Percentiles rank a stretch among this genome's conserved stretches.
Evolutionary conservation across 1,140 invertebrate species (phyloP).

Genomic region (Drosophila ficusphila): DNA sequence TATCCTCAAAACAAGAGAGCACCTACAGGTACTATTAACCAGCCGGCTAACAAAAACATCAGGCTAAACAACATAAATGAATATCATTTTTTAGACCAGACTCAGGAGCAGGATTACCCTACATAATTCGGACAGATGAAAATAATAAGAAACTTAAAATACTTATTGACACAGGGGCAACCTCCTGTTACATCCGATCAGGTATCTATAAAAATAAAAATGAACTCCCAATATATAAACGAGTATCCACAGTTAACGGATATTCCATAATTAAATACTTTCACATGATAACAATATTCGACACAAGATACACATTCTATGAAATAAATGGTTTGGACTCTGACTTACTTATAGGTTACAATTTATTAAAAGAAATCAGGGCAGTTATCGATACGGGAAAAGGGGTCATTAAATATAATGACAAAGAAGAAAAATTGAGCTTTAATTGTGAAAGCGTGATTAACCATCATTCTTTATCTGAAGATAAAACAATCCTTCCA

Average conservation of each 20-base stretch:
- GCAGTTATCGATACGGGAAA: neutral
- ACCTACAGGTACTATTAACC: neutral
- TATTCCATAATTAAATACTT: conserved; percentile 1
- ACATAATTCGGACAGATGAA: neutral
- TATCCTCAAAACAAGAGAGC: neutral
- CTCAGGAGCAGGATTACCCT: neutral
- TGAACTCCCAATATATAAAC: neutral
- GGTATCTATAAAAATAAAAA: neutral
- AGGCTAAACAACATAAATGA: neutral
- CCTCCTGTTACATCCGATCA: neutral
- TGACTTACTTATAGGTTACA: neutral
- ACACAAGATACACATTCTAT: neutral
- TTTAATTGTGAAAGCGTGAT: neutral
- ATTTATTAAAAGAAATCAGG: neutral
- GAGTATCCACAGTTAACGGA: neutral
- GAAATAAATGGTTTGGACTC: neutral
- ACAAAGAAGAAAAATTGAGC: neutral
- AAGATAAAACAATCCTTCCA: neutral
- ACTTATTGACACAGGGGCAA: neutral
- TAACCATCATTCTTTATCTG: neutral
- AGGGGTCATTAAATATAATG: neutral
- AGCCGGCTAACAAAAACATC: neutral
- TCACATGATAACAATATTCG: neutral
- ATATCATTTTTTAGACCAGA: neutral
- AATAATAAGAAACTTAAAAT: neutral